Base-by-base conservation (phyloP, 1,140 invertebrate species). In the Neelides sp. region DNA sequence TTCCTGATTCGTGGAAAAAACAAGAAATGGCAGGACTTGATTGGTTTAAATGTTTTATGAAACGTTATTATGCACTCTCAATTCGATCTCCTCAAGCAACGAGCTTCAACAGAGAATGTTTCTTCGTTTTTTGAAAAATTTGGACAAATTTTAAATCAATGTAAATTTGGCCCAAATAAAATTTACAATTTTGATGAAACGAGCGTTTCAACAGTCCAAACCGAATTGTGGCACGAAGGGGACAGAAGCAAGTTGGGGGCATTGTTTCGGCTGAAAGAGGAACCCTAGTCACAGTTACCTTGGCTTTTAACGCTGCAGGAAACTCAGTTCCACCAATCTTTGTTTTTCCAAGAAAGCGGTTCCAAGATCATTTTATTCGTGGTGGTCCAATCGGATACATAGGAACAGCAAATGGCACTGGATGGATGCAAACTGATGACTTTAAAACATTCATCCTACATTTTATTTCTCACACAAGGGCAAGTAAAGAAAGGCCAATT, bases 151-250 rank as follows among this genome's bases (percentile, higher is more conserved):
- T 63, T 67, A 59, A 54, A 51, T 39, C 52, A 63, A 40, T 60
- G 65, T 50, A 64, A 66, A 39, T 69, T 71, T 57, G 5, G 48
- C 44, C 60, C 64, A 20, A 46, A 56, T 17, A 59, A 62, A 43
- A 68, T 71, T 28, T 69, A 68, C 58, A 74, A 72, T 63, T 62
- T 66, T 36, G 68, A 69, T 59, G 71, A 72, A 58, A 71, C 65
- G 7, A 66, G 65, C 1, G 54, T 66, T 19, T 71, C 67, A 1
- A 72, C 70, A 12, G 71, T 73, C 4, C 66, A 68, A 43, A 66
- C 12, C 70, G 65, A 62, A 57, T 70, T 30, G 35, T 71, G 28
- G 64, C 64, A 43, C 22, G 28, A n/a, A 65, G 58, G 62, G 62
- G 62, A 5, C 22, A 47, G 13, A 67, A 64, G 55, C 67, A 69